phyloP scores from a whole-genome alignment of 1,140 invertebrate genomes.

The Oncopeltus fasciatus region DNA sequence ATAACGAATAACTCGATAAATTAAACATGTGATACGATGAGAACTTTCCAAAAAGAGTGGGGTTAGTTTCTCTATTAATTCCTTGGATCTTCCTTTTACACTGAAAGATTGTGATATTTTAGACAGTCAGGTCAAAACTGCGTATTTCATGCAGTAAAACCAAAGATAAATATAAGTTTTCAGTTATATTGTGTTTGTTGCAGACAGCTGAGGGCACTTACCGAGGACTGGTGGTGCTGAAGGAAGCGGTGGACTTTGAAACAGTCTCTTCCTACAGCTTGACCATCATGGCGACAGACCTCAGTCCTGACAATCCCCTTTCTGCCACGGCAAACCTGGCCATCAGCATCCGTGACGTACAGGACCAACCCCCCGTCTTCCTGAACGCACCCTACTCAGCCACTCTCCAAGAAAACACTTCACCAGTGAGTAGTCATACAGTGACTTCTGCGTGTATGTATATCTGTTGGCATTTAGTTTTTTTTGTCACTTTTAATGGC shows the following conservation, averaged over 20 bases:
- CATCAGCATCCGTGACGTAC: conserved; percentile 59
- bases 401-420: conserved; percentile 55
- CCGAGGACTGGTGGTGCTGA: conserved; percentile 46
- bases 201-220: conserved; percentile 52
- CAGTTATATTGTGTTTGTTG: conserved; percentile 13
- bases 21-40: too few relatives aligned
- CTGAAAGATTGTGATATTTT: too few relatives aligned
- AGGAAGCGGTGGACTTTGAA: conserved; percentile 54
- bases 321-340: conserved; percentile 52
- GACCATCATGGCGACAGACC: conserved; percentile 48
- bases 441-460: too few relatives aligned
- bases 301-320: conserved; percentile 38
- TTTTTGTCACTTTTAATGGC: too few relatives aligned
- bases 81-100: too few relatives aligned
- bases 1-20: too few relatives aligned
- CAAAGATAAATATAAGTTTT: too few relatives aligned
- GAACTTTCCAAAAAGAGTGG: too few relatives aligned
- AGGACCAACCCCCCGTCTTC: conserved; percentile 66
- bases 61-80: too few relatives aligned
- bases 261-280: conserved; percentile 54
- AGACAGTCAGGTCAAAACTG: too few relatives aligned
- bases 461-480: too few relatives aligned
- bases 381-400: conserved; percentile 63
- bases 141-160: too few relatives aligned
- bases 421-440: conserved; percentile 32